Evolutionary conservation across 1,140 invertebrate species (phyloP).

Genomic region (Aphelinus certus): DNA sequence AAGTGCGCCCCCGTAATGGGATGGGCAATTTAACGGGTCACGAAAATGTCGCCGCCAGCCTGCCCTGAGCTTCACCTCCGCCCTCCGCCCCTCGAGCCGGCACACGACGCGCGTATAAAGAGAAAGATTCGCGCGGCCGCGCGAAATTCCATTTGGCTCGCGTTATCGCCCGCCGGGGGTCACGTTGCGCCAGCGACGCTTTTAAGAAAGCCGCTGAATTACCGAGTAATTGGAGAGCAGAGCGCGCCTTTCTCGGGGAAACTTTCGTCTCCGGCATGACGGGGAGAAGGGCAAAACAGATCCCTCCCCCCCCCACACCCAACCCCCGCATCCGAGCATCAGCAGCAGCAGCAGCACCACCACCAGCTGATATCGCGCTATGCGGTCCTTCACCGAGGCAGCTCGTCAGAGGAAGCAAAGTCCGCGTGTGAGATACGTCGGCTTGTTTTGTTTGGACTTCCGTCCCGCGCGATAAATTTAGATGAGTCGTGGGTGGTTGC

Average conservation of each 20-base stretch:
- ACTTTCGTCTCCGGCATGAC: neutral
- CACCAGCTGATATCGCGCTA: neutral
- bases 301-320: too few species aligned
- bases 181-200: constrained; percentile 8
- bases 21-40: constrained; percentile 45
- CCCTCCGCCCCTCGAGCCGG: neutral
- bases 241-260: constrained; percentile 21
- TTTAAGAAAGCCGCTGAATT: constrained; percentile 34
- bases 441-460: neutral
- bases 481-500: neutral
- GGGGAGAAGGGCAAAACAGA: neutral
- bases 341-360: too few species aligned
- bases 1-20: constrained; percentile 32
- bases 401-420: neutral
- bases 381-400: neutral
- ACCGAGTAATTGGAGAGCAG: constrained; percentile 33
- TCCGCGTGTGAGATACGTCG: too few species aligned
- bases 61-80: neutral
- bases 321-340: too few species aligned
- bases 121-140: constrained; percentile 9
- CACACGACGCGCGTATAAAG: neutral
- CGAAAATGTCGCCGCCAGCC: constrained; percentile 36
- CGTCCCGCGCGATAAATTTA: neutral
- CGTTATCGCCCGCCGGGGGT: constrained; percentile 18
- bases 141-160: constrained; percentile 30